Base-by-base conservation (phyloP, 2,797 vertebrate genomes). In the Morus bassanus region DNA sequence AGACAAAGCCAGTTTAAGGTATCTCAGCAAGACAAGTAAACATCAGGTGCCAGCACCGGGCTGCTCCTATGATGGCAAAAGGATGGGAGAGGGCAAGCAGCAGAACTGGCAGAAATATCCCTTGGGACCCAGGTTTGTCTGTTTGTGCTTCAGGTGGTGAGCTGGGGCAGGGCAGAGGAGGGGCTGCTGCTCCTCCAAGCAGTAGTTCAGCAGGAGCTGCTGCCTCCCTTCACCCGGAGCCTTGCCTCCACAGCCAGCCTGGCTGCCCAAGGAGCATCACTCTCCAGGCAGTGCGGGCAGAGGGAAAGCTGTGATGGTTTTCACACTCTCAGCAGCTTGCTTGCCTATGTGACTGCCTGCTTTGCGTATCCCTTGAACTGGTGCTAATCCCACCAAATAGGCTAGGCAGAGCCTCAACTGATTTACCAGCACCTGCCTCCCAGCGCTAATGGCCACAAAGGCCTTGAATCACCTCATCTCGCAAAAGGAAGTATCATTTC, bases 111-210 rank as follows among this genome's bases (percentile, higher is more conserved):
- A 79, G n/a, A 69, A 70, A 41, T 16, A 65, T 17, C 41, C 51
- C 16, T 31, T 39, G 18, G 25, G 43, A 33, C 33, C 1, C 0
- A 0, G 4, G 25, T 75, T 83, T 70, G 35, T 23, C 21, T 50
- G 51, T 37, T 12, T 68, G 39, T 0, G 0, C 14, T 73, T 72
- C 39, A 68, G 67, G 18, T 0, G 0, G 14, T 50, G 35, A 54
- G 18, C 65, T 79, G 57, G 45, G 45, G 19, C 13, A 68, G 41
- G 30, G 35, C 50, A 82, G 75, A 65, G 45, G 45, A 11, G 53
- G 46, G 65, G 54, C 59, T 63, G 53, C 28, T n/a, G 21, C 28
- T 87, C 19, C 30, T 85, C 13, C 28, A 41, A 50, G 30, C 2
- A 2, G 18, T 0, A 0, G 46, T 45, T 69, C 28, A n/a, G 60